A percentile compares a stretch with the other conserved stretches of the same genome.
Evolutionary conservation across 2,888 invertebrate species (phyloP).

Genomic region (Pandemis cinnamomeana): DNA sequence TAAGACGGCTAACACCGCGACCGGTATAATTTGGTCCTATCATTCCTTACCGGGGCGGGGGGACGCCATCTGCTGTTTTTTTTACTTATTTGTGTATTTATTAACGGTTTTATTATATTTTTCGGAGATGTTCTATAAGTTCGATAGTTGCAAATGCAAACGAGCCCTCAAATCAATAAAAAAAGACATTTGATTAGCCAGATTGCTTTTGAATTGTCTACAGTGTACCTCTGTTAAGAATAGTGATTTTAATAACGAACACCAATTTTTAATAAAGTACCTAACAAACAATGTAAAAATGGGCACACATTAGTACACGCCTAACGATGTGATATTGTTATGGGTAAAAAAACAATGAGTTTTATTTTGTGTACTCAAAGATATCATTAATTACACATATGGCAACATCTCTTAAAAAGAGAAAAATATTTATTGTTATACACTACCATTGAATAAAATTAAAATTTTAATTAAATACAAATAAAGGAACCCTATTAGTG

Average conservation of each 20-base stretch:
- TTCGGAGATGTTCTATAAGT: slow-evolving; percentile 49
- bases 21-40: slow-evolving; percentile 86
- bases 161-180: slow-evolving; percentile 2
- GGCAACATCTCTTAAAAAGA: slow-evolving; percentile 75
- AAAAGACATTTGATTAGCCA: slow-evolving; percentile 15
- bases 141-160: slow-evolving; percentile 25
- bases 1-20: slow-evolving; percentile 70
- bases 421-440: slow-evolving; percentile 82
- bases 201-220: slow-evolving; percentile 34
- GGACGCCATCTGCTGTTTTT: slow-evolving; percentile 54
- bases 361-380: slow-evolving; percentile 78
- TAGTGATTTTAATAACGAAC: slow-evolving; percentile 12
- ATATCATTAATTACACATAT: slow-evolving; percentile 69
- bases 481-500: slow-evolving; percentile 52
- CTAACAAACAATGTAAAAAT: slow-evolving; percentile 62
- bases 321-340: slow-evolving; percentile 81
- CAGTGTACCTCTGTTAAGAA: slow-evolving; percentile 27
- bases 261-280: slow-evolving; percentile 50
- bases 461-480: slow-evolving; percentile 81
- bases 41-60: slow-evolving; percentile 86
- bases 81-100: slow-evolving; percentile 59
- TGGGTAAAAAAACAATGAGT: slow-evolving; percentile 75
- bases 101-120: slow-evolving; percentile 41
- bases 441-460: slow-evolving; percentile 73
- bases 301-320: slow-evolving; percentile 79